phyloP scores from a whole-genome alignment of 2,113 vertebrate species.

The Leptobrachium leishanense region DNA sequence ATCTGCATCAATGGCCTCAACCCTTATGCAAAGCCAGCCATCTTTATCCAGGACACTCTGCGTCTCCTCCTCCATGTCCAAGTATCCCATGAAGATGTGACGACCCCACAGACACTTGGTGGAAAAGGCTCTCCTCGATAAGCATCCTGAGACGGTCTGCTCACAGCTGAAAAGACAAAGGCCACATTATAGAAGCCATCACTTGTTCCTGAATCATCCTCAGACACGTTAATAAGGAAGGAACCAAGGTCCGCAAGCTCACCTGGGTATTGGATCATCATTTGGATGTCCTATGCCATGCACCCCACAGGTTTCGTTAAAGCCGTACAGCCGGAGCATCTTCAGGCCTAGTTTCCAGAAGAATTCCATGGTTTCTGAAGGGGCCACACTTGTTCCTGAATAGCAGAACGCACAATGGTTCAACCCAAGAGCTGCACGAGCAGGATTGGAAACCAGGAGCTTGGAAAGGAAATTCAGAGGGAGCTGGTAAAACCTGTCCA shows the following conservation, averaged over 20 bases:
- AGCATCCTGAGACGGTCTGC: neutral
- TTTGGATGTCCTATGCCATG: neutral
- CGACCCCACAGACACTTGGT: conserved; percentile 74
- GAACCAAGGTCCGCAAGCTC: neutral
- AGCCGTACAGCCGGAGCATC: neutral
- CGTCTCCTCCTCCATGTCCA: conserved; percentile 69
- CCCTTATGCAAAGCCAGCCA: conserved; percentile 76
- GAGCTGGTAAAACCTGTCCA: no score
- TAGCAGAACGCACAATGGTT: conserved; percentile 3
- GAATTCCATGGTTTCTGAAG: neutral
- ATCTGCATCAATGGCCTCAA: conserved; percentile 59
- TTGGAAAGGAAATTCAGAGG: neutral
- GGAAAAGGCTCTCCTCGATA: neutral
- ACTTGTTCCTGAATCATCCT: no score
- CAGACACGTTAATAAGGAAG: neutral
- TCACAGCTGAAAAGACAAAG: neutral
- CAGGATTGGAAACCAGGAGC: neutral
- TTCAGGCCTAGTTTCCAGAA: conserved; percentile 11
- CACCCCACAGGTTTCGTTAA: conserved; percentile 9
- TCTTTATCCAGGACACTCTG: conserved; percentile 65
- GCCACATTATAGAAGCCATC: no score
- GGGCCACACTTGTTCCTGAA: neutral
- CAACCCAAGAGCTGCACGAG: conserved; percentile 15
- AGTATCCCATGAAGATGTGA: conserved; percentile 77
- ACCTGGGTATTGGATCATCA: neutral